phyloP scores from a whole-genome alignment of 2,113 vertebrate species.

The Rhegmatorhina hoffmannsi region DNA sequence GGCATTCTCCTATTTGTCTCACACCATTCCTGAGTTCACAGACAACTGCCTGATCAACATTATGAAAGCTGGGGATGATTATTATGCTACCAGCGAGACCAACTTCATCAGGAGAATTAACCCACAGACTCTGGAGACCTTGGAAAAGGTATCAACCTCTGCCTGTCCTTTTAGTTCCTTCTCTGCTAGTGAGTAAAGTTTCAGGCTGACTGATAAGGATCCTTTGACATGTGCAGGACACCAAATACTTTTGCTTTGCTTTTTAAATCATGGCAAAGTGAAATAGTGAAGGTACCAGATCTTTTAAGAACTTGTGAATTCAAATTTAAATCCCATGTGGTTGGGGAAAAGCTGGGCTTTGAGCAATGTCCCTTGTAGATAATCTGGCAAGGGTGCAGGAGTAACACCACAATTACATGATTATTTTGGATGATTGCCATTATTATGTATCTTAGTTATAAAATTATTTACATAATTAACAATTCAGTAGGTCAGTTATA shows the following conservation, averaged over 20 bases:
- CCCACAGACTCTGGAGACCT: conserved; percentile 83
- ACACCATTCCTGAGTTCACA: conserved; percentile 90
- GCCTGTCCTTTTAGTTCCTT: neutral
- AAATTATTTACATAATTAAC: conserved; percentile 39
- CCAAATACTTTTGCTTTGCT: neutral
- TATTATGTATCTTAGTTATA: neutral
- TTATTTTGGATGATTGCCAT: conserved; percentile 10
- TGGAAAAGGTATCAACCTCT: conserved; percentile 80
- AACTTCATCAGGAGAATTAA: conserved; percentile 92
- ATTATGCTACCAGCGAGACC: conserved; percentile 89
- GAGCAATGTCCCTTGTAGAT: neutral
- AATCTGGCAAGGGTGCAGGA: neutral
- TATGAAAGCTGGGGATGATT: conserved; percentile 87
- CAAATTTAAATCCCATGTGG: neutral
- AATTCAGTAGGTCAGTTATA: conserved; percentile 20
- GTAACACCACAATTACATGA: neutral
- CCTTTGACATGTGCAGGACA: neutral
- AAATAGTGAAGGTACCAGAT: neutral
- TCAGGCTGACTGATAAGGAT: neutral
- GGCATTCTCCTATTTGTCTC: conserved; percentile 85
- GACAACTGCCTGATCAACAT: conserved; percentile 97
- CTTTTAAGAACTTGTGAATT: neutral
- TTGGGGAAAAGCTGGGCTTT: neutral
- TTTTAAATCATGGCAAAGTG: neutral
- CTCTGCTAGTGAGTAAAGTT: neutral